Percentiles rank a stretch among this genome's conserved stretches.
Evolutionary conservation across 37 sponge, comb jelly and placozoan species (phyloP).

Genomic region (Beroe forskalii): DNA sequence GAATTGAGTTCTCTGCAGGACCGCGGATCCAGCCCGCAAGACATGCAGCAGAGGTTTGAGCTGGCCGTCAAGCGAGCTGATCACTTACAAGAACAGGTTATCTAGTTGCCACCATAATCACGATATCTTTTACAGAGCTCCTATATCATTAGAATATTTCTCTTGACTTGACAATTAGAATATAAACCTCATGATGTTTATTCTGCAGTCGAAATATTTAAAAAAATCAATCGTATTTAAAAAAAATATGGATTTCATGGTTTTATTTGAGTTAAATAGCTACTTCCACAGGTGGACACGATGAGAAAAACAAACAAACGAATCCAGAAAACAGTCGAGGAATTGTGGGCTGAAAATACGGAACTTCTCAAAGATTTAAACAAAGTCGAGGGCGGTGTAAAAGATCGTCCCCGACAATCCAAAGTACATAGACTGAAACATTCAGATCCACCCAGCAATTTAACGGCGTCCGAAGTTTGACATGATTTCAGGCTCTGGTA

Average conservation of each 20-base stretch:
- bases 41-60: slow-evolving; percentile 46
- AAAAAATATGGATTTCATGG: too few species aligned
- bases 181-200: too few species aligned
- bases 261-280: too few species aligned
- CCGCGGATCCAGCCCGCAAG: neutral
- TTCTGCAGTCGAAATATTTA: too few species aligned
- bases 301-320: slow-evolving; percentile 64
- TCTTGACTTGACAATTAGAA: too few species aligned
- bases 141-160: too few species aligned
- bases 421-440: neutral
- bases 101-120: too few species aligned
- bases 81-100: slow-evolving; percentile 52
- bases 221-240: too few species aligned
- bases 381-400: neutral
- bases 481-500: too few species aligned
- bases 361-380: slow-evolving; percentile 55
- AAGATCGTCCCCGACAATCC: neutral
- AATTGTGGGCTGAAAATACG: slow-evolving; percentile 50
- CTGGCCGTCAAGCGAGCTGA: slow-evolving; percentile 61
- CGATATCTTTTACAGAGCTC: too few species aligned
- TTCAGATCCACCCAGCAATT: neutral
- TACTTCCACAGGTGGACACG: slow-evolving; percentile 39
- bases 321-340: slow-evolving; percentile 58
- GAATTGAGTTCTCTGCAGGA: neutral
- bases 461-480: neutral